phyloP scores from a whole-genome alignment of 1,140 invertebrate species.

The Scaptomyza montana region DNA sequence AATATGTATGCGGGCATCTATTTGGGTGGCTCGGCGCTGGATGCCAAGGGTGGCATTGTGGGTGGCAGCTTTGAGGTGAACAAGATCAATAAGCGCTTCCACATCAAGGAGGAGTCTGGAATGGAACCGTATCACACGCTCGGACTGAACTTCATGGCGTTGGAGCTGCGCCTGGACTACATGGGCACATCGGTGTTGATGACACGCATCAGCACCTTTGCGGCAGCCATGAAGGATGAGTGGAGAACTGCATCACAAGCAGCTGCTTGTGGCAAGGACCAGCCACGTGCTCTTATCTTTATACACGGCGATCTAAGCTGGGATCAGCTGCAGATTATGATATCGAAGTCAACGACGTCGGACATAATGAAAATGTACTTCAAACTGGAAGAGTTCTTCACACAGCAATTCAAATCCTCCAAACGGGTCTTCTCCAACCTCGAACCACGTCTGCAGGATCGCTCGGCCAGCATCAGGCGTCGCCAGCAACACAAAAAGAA shows the following conservation, averaged over 20 bases:
- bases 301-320: constrained; percentile 96
- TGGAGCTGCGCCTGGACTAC: constrained; percentile 96
- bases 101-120: constrained; percentile 94
- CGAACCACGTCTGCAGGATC: constrained; percentile 85
- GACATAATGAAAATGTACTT: constrained; percentile 98
- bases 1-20: constrained; percentile 95
- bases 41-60: constrained; percentile 98
- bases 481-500: constrained; percentile 77
- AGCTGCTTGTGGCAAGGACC: constrained; percentile 48
- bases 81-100: constrained; percentile 94
- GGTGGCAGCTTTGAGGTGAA: constrained; percentile 96
- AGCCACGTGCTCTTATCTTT: constrained; percentile 90
- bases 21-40: constrained; percentile 94
- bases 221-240: constrained; percentile 91
- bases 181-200: constrained; percentile 98
- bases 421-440: constrained; percentile 94
- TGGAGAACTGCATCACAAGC: constrained; percentile 87
- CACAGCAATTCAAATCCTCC: constrained; percentile 96
- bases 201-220: constrained; percentile 93
- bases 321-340: constrained; percentile 96
- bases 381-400: constrained; percentile 98
- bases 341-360: constrained; percentile 97
- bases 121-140: constrained; percentile 95
- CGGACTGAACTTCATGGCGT: constrained; percentile 92
- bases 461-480: constrained; percentile 85